A percentile compares a stretch with the other conserved stretches of the same genome.
Evolutionary conservation across 2,113 vertebrate genomes (phyloP).

Genomic region (Bufo bufo): DNA sequence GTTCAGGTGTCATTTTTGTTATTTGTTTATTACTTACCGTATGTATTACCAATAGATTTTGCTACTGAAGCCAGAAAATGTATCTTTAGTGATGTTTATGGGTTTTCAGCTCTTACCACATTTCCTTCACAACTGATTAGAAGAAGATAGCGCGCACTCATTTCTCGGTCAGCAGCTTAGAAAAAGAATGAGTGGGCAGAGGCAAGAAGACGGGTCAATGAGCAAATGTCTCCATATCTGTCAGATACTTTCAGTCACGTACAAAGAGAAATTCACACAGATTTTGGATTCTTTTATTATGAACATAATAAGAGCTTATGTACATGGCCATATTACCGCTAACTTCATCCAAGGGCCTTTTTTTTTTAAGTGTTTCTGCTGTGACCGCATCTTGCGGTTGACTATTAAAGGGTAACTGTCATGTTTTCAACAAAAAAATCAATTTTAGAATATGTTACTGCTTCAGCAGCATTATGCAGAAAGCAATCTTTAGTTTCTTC

Average conservation of each 20-base stretch:
- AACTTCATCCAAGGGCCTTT: too few species aligned
- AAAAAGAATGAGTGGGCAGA: background rate
- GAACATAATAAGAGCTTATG: too few species aligned
- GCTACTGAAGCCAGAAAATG: background rate
- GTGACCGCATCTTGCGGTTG: too few species aligned
- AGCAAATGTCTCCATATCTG: background rate
- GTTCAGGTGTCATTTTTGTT: background rate
- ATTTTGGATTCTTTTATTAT: too few species aligned
- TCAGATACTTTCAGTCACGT: background rate
- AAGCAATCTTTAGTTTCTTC: too few species aligned
- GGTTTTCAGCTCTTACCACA: background rate
- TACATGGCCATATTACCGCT: too few species aligned
- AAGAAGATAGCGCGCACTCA: background rate
- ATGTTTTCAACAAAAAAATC: too few species aligned
- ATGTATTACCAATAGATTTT: background rate
- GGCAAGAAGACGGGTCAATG: background rate
- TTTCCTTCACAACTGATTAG: background rate
- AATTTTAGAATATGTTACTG: too few species aligned
- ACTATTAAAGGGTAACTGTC: too few species aligned
- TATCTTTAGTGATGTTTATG: background rate
- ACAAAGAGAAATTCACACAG: background rate
- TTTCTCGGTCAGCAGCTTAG: constrained; percentile 3
- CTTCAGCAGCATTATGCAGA: too few species aligned
- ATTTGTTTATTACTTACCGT: background rate
- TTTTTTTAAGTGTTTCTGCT: too few species aligned